Evolutionary conservation across 2,888 invertebrate genomes (phyloP).

Genomic region (Hybos culiciformis): DNA sequence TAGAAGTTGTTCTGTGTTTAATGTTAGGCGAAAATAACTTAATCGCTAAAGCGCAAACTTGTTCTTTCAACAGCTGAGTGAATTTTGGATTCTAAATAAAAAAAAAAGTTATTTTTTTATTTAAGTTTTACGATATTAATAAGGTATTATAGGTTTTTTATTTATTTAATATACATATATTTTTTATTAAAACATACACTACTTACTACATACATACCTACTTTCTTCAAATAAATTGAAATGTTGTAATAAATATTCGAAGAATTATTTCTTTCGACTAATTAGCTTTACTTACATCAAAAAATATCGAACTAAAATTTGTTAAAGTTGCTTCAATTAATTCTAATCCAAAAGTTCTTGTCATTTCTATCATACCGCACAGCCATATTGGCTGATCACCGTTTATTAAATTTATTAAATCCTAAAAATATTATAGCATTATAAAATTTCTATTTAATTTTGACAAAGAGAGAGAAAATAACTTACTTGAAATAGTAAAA

Average conservation of each 20-base stretch:
- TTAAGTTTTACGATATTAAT: no score
- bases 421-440: constrained; percentile 43
- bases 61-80: constrained; percentile 84
- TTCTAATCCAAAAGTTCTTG: constrained; percentile 91
- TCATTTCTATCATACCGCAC: constrained; percentile 92
- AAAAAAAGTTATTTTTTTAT: constrained; percentile 7
- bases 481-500: constrained; percentile 78
- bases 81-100: constrained; percentile 77
- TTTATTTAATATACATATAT: no score
- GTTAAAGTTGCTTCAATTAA: constrained; percentile 85
- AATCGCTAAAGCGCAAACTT: constrained; percentile 96
- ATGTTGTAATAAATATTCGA: not conserved
- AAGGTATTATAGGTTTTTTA: no score
- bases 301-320: constrained; percentile 72
- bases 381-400: constrained; percentile 95
- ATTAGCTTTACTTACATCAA: constrained; percentile 50
- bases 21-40: constrained; percentile 96
- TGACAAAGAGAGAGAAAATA: not conserved
- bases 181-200: no score
- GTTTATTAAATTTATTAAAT: constrained; percentile 90
- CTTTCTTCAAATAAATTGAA: not conserved
- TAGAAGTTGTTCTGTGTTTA: constrained; percentile 59
- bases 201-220: constrained; percentile 1
- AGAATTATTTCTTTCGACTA: no score
- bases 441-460: constrained; percentile 1